Conservation (phyloP, 1,140 invertebrate genomes). For the Prorops nasuta region DNA sequence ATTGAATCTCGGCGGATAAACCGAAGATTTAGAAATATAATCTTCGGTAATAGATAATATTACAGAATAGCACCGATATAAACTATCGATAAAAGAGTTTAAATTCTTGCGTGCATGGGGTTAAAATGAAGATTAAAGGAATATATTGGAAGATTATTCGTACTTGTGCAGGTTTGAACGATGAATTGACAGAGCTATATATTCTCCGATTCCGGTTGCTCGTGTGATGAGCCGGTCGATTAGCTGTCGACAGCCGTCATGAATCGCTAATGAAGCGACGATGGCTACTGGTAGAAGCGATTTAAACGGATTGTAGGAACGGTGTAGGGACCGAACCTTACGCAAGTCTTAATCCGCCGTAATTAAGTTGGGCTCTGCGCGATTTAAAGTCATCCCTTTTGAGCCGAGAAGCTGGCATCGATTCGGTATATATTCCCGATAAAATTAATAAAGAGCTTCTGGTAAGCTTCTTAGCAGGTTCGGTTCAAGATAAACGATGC, state of each 20-base stretch:
- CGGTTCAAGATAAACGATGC: conserved; percentile 24
- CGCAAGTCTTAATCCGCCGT: conserved; percentile 17
- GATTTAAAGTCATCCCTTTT: conserved; percentile 24
- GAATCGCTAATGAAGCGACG: conserved; percentile 12
- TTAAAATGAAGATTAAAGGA: too few relatives aligned
- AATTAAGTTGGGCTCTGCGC: conserved; percentile 18
- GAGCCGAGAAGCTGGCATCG: conserved; percentile 19
- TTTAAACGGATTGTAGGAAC: too few relatives aligned
- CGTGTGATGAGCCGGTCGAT: conserved; percentile 2
- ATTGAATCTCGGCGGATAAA: too few relatives aligned
- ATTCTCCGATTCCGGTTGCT: too few relatives aligned
- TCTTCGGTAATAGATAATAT: too few relatives aligned
- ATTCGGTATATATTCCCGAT: conserved; percentile 34
- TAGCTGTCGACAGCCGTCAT: conserved; percentile 8
- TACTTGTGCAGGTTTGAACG: too few relatives aligned
- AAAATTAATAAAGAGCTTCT: conserved; percentile 42
- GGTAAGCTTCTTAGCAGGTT: conserved; percentile 32
- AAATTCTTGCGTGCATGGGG: too few relatives aligned
- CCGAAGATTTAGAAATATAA: too few relatives aligned
- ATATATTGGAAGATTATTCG: too few relatives aligned
- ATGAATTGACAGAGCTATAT: too few relatives aligned
- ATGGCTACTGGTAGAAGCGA: neutral
- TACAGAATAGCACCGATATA: too few relatives aligned
- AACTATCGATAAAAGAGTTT: too few relatives aligned
- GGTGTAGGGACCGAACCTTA: neutral